These are phyloP conservation scores for Rhinoraja longicauda DNA, from an alignment of 2,797 vertebrate genomes.

Conservation along the genomic window DNA sequence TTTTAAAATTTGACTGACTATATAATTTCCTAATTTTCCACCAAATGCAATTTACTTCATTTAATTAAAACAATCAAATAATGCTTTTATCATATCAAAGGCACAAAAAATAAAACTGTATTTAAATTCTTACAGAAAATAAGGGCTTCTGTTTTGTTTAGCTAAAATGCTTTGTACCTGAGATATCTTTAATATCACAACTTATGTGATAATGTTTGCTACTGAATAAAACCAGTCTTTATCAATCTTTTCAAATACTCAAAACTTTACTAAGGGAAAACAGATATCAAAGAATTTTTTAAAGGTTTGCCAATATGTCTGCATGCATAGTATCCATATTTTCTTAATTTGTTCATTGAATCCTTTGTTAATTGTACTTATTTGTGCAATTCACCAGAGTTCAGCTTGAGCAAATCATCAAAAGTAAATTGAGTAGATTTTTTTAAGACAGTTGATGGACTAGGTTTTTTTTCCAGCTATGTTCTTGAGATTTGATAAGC, in stretches of 20 bases:
- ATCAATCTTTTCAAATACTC: conserved; percentile 34
- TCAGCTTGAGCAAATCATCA: conserved; percentile 12
- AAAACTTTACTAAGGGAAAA: conserved; percentile 46
- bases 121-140: conserved; percentile 38
- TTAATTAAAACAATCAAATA: conserved; percentile 4
- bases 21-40: conserved; percentile 28
- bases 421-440: conserved; percentile 20
- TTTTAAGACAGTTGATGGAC: conserved; percentile 25
- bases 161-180: conserved; percentile 37
- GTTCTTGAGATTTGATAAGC: background rate
- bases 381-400: conserved; percentile 58
- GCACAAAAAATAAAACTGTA: conserved; percentile 37
- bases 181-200: conserved; percentile 34
- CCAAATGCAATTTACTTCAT: conserved; percentile 30
- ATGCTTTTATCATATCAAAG: conserved; percentile 32
- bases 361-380: conserved; percentile 66
- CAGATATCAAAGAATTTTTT: conserved; percentile 62
- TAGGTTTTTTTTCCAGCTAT: conserved; percentile 11
- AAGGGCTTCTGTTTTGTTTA: conserved; percentile 38
- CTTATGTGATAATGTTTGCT: conserved; percentile 34
- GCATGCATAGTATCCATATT: conserved; percentile 72
- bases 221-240: conserved; percentile 29
- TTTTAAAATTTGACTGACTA: background rate
- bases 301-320: conserved; percentile 70
- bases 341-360: conserved; percentile 72